Base-by-base conservation (phyloP, 2,113 vertebrate genomes). In the Anolis sagrei region DNA sequence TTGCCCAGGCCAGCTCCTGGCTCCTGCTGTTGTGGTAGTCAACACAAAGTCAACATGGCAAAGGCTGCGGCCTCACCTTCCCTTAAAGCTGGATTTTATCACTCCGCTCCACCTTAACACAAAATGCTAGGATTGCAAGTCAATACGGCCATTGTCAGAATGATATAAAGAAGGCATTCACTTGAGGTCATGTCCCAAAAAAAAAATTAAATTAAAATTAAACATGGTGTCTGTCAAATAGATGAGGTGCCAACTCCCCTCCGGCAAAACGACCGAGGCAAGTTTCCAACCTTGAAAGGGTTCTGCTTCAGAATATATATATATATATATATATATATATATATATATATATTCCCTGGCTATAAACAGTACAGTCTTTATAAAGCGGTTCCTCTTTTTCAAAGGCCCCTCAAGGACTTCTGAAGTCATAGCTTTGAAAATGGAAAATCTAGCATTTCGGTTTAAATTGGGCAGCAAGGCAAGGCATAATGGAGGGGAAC, bases 61-160 rank as follows among this genome's bases (percentile, higher is more conserved):
- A 36, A 21, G 51, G 5, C 32, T 2, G 32, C 10, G 36, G 25
- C 29, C 39, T 1, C 32, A 61, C 69, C 5, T n/a, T 16, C 19
- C 18, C 51, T 44, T 44, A 83, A 74, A 44, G 54, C 69, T 10
- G 51, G 9, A 4, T 44, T 62, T 74, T 61, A 25, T 39, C 7
- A 6, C 6, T 61, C 25, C 34, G 27, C 32, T 34, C 34, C n/a
- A 9, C 25, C 44, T 54, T 74, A 70, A 82, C 51, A 34, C 51
- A 74, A 82, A n/a, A 44, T 44, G 34, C 32, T 25, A 13, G 49
- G 16, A 29, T 39, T 61, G 1, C 11, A 6, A 62, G 70, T 74
- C 72, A 74, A 74, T 74, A 74, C 34, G 27, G 66, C 2, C 72
- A 76, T 83, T 83, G 58, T 76, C 61, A 44, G 39, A 44, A n/a